Base-by-base conservation (phyloP, 2,797 vertebrate species). In the Botia almorhae region DNA sequence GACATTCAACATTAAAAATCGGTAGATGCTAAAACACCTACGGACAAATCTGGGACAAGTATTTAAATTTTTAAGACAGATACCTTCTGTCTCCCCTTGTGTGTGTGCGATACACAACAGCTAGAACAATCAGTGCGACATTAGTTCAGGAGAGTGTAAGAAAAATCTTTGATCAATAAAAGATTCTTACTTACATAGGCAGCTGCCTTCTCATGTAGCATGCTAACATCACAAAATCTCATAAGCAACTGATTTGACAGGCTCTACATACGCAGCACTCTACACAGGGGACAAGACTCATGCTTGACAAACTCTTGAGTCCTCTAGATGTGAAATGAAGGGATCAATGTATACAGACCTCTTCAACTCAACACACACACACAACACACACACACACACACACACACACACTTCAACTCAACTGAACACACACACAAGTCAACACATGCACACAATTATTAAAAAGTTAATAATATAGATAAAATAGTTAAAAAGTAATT, bases 311-410 rank as follows among this genome's bases (percentile, higher is more conserved):
- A 6, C 50, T 72, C 60, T 65, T 39, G 60, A 67, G 61, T 53
- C 48, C 21, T 46, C 33, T 56, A 80, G 33, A 67, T 11, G 11
- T 55, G 26, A 64, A 72, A 63, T 79, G 7, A 29, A n/a, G 60
- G 19, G 46, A 53, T 72, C 48, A 72, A 55, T 26, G 64, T 26
- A n/a, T 50, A 29, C 23, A 51, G 17, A 53, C 26, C 46, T 16
- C 21, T 14, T 65, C 23, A 58, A 17, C 60, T 19, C n/a, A n/a
- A n/a, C n/a, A n/a, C n/a, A n/a, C n/a, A n/a, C n/a, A n/a, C n/a
- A n/a, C n/a, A n/a, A n/a, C n/a, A n/a, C n/a, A n/a, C n/a, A n/a
- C n/a, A n/a, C n/a, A n/a, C n/a, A n/a, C n/a, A n/a, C n/a, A n/a
- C n/a, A n/a, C n/a, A n/a, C n/a, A n/a, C n/a, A n/a, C n/a, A n/a